Percentiles rank a stretch among this genome's conserved stretches.
These are phyloP conservation scores for Scaptomyza caliginosa DNA, from an alignment of 2,888 invertebrate genomes.

Conservation along the genomic window DNA sequence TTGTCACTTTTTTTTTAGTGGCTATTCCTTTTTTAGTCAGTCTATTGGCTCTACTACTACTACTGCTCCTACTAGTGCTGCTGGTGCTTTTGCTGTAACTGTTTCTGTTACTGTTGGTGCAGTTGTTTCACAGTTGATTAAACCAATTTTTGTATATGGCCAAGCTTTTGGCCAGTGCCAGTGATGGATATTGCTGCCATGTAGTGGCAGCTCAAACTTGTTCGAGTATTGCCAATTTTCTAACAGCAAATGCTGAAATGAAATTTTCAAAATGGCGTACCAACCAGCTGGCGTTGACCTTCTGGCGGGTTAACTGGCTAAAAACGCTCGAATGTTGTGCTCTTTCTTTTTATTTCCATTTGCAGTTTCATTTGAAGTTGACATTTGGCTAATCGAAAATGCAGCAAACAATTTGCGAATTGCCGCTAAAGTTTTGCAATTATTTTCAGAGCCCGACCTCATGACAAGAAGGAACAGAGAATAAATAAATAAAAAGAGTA, in stretches of 20 bases:
- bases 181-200: constrained; percentile 78
- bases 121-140: constrained; percentile 80
- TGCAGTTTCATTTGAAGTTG: constrained; percentile 58
- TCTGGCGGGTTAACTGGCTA: constrained; percentile 44
- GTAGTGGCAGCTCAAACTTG: constrained; percentile 58
- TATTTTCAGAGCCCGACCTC: constrained; percentile 54
- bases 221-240: constrained; percentile 67
- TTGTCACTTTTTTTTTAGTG: constrained; percentile 38
- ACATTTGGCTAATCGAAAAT: constrained; percentile 80
- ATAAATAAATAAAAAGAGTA: constrained; percentile 28
- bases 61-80: background rate
- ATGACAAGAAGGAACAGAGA: constrained; percentile 11
- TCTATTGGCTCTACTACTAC: constrained; percentile 9
- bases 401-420: constrained; percentile 75
- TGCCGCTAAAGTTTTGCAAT: constrained; percentile 72
- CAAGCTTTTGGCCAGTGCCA: constrained; percentile 47
- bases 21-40: constrained; percentile 37
- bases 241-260: constrained; percentile 56
- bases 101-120: constrained; percentile 38
- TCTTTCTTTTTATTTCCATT: constrained; percentile 55
- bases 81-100: constrained; percentile 9
- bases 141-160: constrained; percentile 76
- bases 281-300: constrained; percentile 14
- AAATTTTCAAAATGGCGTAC: constrained; percentile 70
- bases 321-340: constrained; percentile 34